A percentile compares a stretch with the other conserved stretches of the same genome.
phyloP scores from a whole-genome alignment of 2,113 vertebrate species.

The Cinclus cinclus region DNA sequence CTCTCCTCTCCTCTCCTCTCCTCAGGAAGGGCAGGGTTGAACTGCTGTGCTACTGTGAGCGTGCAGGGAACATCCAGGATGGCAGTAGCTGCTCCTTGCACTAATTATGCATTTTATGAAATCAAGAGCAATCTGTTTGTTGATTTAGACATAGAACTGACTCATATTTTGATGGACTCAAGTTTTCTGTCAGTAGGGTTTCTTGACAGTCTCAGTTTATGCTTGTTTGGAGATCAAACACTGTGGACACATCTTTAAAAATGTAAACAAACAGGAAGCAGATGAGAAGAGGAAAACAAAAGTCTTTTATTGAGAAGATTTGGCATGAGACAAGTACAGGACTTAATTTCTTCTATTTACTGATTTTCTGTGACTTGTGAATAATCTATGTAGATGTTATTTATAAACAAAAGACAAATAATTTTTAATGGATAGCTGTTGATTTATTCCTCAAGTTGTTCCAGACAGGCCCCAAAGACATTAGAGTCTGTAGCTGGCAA shows the following conservation, averaged over 20 bases:
- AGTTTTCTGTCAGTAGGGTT: not conserved
- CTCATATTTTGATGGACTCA: not conserved
- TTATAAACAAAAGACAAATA: constrained; percentile 23
- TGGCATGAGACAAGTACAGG: not conserved
- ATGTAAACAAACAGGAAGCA: not conserved
- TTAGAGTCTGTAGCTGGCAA: constrained; percentile 37
- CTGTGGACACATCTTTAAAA: not conserved
- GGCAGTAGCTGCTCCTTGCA: not conserved
- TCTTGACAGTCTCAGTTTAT: not conserved
- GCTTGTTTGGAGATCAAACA: not conserved
- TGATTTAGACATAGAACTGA: not conserved
- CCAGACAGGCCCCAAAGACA: constrained; percentile 19
- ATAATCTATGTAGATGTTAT: constrained; percentile 3
- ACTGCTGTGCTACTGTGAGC: not conserved
- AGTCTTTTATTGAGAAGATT: not conserved
- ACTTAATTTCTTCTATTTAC: not conserved
- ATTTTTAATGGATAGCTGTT: not conserved
- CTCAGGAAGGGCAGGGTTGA: not conserved
- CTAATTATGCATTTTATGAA: not conserved
- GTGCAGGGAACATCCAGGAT: not conserved
- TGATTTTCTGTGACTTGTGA: not conserved
- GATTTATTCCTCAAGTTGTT: not conserved
- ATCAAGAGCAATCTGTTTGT: not conserved
- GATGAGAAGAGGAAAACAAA: not conserved
- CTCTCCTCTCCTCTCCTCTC: no score